Conservation (phyloP, 2,888 invertebrate genomes). For the Melangyna quadrimaculata region DNA sequence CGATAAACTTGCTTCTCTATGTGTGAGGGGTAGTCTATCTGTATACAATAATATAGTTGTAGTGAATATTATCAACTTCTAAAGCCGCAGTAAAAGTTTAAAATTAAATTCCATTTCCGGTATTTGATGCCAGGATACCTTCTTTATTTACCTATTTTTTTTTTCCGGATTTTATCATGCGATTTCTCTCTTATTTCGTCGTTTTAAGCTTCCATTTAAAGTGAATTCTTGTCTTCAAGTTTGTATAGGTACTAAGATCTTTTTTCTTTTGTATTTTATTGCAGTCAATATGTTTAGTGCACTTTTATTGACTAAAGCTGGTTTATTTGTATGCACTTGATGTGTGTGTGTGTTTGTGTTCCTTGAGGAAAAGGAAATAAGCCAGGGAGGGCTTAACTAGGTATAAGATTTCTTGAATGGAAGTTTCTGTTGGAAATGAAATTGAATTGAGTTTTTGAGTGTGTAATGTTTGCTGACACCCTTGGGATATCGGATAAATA, state of each 20-base stretch:
- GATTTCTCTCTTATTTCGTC: not conserved
- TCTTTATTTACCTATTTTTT: not conserved
- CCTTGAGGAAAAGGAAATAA: not conserved
- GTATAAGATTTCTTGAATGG: slow-evolving; percentile 9
- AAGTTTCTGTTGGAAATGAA: slow-evolving; percentile 7
- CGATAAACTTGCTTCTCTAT: not conserved
- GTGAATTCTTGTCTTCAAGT: slow-evolving; percentile 9
- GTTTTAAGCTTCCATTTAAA: not conserved
- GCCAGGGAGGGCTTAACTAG: not conserved
- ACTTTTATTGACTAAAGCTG: slow-evolving; percentile 40
- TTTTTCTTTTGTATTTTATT: not conserved
- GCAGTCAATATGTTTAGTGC: slow-evolving; percentile 19
- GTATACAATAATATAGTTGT: not conserved
- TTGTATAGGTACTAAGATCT: not conserved
- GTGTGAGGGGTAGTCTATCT: not conserved
- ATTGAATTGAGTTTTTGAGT: slow-evolving; percentile 6
- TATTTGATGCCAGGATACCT: slow-evolving; percentile 43
- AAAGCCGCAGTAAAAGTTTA: slow-evolving; percentile 56
- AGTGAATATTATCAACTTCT: slow-evolving; percentile 42
- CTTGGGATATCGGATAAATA: not conserved
- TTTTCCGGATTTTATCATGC: not conserved
- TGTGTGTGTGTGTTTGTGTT: no score
- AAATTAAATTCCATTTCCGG: slow-evolving; percentile 65
- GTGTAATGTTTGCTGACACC: slow-evolving; percentile 7
- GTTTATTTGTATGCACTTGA: not conserved